Evolutionary conservation across 1,140 invertebrate genomes (phyloP), one percentile per base, ranked within the genome.

Genomic region (Geopemphigus sp.): DNA sequence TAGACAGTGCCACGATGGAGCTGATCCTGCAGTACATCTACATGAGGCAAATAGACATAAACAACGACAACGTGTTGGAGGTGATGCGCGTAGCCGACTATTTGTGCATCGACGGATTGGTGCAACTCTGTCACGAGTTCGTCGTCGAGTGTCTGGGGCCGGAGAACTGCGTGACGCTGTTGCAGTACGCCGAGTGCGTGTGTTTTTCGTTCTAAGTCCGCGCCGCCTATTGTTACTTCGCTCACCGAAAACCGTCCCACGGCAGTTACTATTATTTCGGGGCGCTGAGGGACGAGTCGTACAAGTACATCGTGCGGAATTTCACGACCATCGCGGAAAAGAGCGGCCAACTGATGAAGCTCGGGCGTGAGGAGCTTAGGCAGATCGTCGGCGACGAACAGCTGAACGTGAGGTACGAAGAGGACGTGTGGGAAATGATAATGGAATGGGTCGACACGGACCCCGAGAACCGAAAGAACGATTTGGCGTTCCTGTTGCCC

Each of bases 1-100:
- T 97, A n/a, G 89, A 88, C 22, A 89, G 90, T 1, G 88, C 91
- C 54, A 91, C 93, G 82, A 90, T 97, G 87, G 88, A 90, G 63
- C 85, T 89, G 12, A 86, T 97, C 5, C 88, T 96, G 39, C 89
- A 94, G 80, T 96, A 93, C 84, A 92, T 93, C 0, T 97, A 97
- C 85, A 86, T 94, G 12, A 88, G 93, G 32, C 89, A 90, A 68
- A 83, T 89, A 3, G 88, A 90, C 80, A 88, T 96, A 1, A 92
- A 87, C 45, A 88, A 89, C 5, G 88, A 90, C 26, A 96, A 95
- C 83, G 93, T 95, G 0, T 90, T 91, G 82, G 88, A 91, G 78
- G 85, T 96, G 5, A 86, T 96, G 17, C 88, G 90, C 72, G 90
- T 90, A 5, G 91, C 92, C 0, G 92, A 93, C 85, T 95, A 95